Conservation (phyloP, 1,140 invertebrate genomes). For the Cydia pomonella region DNA sequence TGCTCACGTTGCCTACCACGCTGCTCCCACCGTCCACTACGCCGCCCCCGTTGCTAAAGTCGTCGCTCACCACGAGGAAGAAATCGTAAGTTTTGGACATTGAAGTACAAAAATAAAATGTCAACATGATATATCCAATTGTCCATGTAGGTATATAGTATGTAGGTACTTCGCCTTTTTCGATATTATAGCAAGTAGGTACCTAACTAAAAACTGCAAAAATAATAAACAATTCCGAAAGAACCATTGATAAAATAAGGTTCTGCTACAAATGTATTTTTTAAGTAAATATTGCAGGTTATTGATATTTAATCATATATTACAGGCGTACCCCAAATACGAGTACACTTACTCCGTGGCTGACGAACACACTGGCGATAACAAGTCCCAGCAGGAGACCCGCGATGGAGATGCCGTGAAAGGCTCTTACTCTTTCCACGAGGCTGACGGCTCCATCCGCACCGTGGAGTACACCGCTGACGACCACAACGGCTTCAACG, state of each 20-base stretch:
- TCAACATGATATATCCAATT: no score
- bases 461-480: slow-evolving; percentile 77
- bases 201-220: no score
- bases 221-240: no score
- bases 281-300: background rate
- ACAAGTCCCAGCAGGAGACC: slow-evolving; percentile 80
- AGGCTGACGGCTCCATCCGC: slow-evolving; percentile 81
- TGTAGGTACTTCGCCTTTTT: no score
- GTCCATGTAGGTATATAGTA: no score
- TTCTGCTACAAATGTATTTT: no score
- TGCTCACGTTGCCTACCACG: slow-evolving; percentile 44
- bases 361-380: slow-evolving; percentile 77
- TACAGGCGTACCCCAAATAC: slow-evolving; percentile 60
- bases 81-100: slow-evolving; percentile 7
- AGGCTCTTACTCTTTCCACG: slow-evolving; percentile 80
- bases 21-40: slow-evolving; percentile 45
- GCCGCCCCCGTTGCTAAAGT: slow-evolving; percentile 51
- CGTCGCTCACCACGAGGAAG: slow-evolving; percentile 34
- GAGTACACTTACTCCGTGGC: slow-evolving; percentile 66
- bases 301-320: background rate
- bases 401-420: slow-evolving; percentile 80
- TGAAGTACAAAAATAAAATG: no score
- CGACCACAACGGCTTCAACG: slow-evolving; percentile 64
- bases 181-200: no score
- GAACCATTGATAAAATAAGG: no score